These are phyloP conservation scores for Varecia variegata DNA, from an alignment of 2,797 vertebrate species.

Conservation along the genomic window DNA sequence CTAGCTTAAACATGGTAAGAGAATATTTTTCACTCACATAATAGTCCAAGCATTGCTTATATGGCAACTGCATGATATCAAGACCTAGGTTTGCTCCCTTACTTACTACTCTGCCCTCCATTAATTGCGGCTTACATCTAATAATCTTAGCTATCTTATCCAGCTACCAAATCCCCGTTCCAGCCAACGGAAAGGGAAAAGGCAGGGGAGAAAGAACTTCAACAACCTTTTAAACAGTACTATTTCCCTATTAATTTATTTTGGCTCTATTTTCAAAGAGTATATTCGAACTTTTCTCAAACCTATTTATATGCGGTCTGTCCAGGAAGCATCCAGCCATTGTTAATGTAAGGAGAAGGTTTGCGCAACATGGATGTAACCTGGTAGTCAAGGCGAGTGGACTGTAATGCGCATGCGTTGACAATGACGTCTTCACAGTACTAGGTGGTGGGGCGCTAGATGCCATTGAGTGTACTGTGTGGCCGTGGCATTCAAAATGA, in stretches of 20 bases:
- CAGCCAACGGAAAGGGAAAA: neutral
- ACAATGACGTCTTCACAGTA: no score
- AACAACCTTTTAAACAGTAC: neutral
- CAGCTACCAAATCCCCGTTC: neutral
- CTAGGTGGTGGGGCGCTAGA: no score
- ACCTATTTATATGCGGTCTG: neutral
- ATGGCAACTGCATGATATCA: fast-evolving
- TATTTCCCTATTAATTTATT: neutral
- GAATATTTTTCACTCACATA: neutral
- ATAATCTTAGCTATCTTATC: neutral
- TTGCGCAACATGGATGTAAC: no score
- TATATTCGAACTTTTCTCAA: neutral
- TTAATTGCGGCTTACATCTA: neutral
- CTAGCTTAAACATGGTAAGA: neutral
- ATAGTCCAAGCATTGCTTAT: neutral
- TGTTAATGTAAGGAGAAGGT: no score
- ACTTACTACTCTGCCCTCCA: neutral
- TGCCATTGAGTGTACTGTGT: no score
- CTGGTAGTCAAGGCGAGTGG: no score
- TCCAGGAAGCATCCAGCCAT: no score
- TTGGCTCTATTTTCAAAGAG: neutral
- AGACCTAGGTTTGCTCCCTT: neutral
- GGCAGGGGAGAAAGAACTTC: neutral
- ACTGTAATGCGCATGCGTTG: no score
- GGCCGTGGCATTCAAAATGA: no score